A percentile compares a stretch with the other conserved stretches of the same genome.
phyloP scores from a whole-genome alignment of 2,113 vertebrate species.

The Semnornis frantzii region DNA sequence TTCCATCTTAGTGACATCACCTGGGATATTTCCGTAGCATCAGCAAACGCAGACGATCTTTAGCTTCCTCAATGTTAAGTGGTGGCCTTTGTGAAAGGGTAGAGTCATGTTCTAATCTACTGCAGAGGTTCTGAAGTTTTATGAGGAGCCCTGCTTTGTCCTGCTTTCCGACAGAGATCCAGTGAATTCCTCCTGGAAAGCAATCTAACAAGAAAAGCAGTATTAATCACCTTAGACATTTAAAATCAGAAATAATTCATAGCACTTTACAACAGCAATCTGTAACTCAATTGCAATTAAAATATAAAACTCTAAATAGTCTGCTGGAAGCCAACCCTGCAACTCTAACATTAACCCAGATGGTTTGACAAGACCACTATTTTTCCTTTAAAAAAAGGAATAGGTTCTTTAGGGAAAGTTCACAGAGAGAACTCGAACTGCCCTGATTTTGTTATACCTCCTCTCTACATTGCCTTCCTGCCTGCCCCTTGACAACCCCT shows the following conservation, averaged over 20 bases:
- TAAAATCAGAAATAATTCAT: background rate
- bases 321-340: background rate
- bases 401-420: background rate
- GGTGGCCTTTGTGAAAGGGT: slow-evolving; percentile 80
- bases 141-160: slow-evolving; percentile 91
- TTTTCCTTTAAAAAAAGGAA: background rate
- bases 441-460: background rate
- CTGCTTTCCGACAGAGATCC: slow-evolving; percentile 93
- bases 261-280: background rate
- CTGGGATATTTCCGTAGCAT: slow-evolving; percentile 88
- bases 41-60: slow-evolving; percentile 90
- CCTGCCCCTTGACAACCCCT: background rate
- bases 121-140: slow-evolving; percentile 93
- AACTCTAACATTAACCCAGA: background rate
- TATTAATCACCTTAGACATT: background rate
- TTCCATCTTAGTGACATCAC: slow-evolving; percentile 51
- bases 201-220: slow-evolving; percentile 73
- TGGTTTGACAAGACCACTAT: background rate
- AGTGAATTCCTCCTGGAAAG: slow-evolving; percentile 93
- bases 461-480: background rate
- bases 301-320: background rate
- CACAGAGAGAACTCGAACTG: background rate
- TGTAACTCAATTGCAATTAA: background rate
- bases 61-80: slow-evolving; percentile 91
- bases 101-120: slow-evolving; percentile 86